Percentiles rank a stretch among this genome's conserved stretches.
phyloP scores from a whole-genome alignment of 2,113 vertebrate genomes.

The Melanotaenia duboulayi region DNA sequence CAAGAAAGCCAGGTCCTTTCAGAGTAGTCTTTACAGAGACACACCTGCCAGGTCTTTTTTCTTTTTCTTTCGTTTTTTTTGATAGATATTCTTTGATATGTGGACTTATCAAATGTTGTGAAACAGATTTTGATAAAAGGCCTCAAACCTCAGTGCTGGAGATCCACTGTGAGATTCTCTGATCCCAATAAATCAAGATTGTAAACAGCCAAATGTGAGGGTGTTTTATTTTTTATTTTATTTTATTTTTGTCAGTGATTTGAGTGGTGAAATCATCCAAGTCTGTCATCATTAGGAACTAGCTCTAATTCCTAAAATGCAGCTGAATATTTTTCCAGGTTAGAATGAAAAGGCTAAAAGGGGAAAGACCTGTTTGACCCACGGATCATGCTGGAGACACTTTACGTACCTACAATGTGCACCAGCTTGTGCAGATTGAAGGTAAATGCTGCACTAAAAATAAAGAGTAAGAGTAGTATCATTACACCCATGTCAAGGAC shows the following conservation, averaged over 20 bases:
- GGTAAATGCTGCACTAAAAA: slow-evolving; percentile 66
- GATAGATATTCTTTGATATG: slow-evolving; percentile 24
- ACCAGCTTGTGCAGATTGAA: slow-evolving; percentile 18
- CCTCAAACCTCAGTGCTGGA: slow-evolving; percentile 33
- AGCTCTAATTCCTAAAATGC: slow-evolving; percentile 18
- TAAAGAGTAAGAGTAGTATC: slow-evolving; percentile 61
- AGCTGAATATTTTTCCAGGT: slow-evolving; percentile 11
- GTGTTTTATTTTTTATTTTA: no score
- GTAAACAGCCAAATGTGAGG: slow-evolving; percentile 28
- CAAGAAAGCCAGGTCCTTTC: not conserved
- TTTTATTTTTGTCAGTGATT: slow-evolving; percentile 28
- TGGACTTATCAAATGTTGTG: slow-evolving; percentile 34
- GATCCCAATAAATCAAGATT: slow-evolving; percentile 53
- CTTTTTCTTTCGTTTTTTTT: not conserved
- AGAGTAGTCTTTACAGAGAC: slow-evolving; percentile 23
- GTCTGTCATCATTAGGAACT: not conserved
- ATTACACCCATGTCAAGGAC: slow-evolving; percentile 70
- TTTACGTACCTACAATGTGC: slow-evolving; percentile 28
- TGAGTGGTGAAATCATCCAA: slow-evolving; percentile 35
- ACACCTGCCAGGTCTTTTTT: slow-evolving; percentile 51
- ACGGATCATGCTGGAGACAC: slow-evolving; percentile 63
- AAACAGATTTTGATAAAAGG: slow-evolving; percentile 45
- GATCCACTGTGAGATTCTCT: slow-evolving; percentile 32
- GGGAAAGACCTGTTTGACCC: slow-evolving; percentile 20
- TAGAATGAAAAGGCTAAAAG: slow-evolving; percentile 26